Evolutionary conservation across 1,140 invertebrate species (phyloP).

Genomic region (Heliconius nattereri): DNA sequence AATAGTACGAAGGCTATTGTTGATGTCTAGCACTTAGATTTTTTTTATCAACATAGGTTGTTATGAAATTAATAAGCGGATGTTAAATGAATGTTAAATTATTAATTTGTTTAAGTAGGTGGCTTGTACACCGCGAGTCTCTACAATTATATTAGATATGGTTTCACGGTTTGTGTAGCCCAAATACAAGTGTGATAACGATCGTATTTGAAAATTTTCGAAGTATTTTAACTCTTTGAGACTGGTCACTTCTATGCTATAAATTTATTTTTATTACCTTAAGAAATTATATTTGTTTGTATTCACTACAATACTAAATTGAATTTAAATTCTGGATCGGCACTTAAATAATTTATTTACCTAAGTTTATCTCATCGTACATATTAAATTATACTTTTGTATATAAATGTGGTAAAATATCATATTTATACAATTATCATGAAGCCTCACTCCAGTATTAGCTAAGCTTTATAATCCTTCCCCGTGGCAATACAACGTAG

Average conservation of each 20-base stretch:
- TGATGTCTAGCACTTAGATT: conserved; percentile 22
- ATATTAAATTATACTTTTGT: background rate
- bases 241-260: conserved; percentile 18
- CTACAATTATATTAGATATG: conserved; percentile 20
- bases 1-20: conserved; percentile 19
- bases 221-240: conserved; percentile 15
- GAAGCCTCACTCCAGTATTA: conserved; percentile 1
- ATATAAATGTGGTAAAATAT: background rate
- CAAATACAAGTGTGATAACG: conserved; percentile 34
- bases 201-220: conserved; percentile 31
- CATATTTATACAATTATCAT: background rate
- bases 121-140: conserved; percentile 15
- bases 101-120: conserved; percentile 31
- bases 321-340: background rate
- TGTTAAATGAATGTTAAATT: conserved; percentile 35
- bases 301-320: background rate
- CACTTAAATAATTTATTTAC: background rate
- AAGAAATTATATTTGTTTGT: background rate
- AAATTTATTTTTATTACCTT: conserved; percentile 3
- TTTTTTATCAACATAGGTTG: conserved; percentile 33
- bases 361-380: background rate
- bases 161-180: conserved; percentile 32
- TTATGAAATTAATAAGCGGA: conserved; percentile 34
- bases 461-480: background rate
- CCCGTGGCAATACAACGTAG: conserved; percentile 10